Base-by-base conservation (phyloP, 2,113 vertebrate genomes). In the Apeltes quadracus region DNA sequence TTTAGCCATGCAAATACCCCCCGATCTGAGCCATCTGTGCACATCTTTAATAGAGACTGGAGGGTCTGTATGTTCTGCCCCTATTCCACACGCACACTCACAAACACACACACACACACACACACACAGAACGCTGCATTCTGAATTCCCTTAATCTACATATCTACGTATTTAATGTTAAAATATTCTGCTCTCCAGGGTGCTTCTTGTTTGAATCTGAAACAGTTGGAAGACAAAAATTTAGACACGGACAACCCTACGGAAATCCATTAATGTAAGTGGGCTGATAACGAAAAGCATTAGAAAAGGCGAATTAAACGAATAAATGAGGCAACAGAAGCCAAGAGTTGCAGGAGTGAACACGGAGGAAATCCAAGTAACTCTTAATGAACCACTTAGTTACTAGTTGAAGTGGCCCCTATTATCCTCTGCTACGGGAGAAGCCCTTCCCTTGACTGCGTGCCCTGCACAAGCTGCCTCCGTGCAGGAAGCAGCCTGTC, bases 401-500 rank as follows among this genome's bases (percentile, higher is more conserved):
- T 22, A 66, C 3, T 36, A 61, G 32, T 32, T 57, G 22, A 69
- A 67, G 50, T 18, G 70, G 50, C 43, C 48, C 25, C 46, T 16
- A 18, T 29, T 57, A 50, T 20, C n/a, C 55, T 65, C 38, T 27
- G 73, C 50, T 25, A 14, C 32, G 43, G 39, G 51, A 77, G 62
- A 48, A 56, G 20, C 23, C 43, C 34, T 2, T 5, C 7, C 22
- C 46, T 51, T 18, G 29, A 64, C 53, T 34, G 18, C 8, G 34
- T 46, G 7, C 51, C 41, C 27, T n/a, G 36, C 36, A 39, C n/a
- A 32, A 7, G 25, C 73, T 36, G 69, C 67, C 55, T 76, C 71
- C 65, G 79, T 57, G 72, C 8, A 69, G 76, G 76, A 72, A 23
- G 8, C 61, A 13, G 65, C 44, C 84, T 77, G 81, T 68, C 87